A percentile compares a stretch with the other conserved stretches of the same genome.
Conservation (phyloP, 2,888 invertebrate species). For the Linnaemya tessellans region DNA sequence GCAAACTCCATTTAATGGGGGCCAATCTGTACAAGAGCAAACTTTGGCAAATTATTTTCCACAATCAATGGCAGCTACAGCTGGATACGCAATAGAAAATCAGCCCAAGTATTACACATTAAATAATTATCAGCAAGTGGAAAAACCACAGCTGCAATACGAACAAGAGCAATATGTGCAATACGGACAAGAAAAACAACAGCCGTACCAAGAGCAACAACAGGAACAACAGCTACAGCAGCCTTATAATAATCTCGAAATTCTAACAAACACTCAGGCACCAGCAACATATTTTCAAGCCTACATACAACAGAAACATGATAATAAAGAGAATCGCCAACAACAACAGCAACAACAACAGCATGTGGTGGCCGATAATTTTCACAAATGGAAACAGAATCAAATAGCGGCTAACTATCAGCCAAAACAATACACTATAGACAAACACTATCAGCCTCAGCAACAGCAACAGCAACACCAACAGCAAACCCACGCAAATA, state of each 20-base stretch:
- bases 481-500: slow-evolving; percentile 1
- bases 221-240: slow-evolving; percentile 27
- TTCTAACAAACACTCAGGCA: not conserved
- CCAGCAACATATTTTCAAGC: slow-evolving; percentile 50
- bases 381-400: slow-evolving; percentile 55
- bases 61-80: slow-evolving; percentile 52
- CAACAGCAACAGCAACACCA: slow-evolving; percentile 27
- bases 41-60: slow-evolving; percentile 68
- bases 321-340: slow-evolving; percentile 44
- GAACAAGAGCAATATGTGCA: slow-evolving; percentile 40
- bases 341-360: slow-evolving; percentile 18
- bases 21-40: slow-evolving; percentile 34
- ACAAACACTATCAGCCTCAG: slow-evolving; percentile 14
- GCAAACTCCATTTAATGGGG: slow-evolving; percentile 29
- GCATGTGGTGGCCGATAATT: slow-evolving; percentile 36
- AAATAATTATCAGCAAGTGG: slow-evolving; percentile 59
- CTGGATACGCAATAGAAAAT: slow-evolving; percentile 61
- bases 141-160: slow-evolving; percentile 41
- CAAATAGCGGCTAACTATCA: slow-evolving; percentile 51
- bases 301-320: slow-evolving; percentile 53
- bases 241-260: slow-evolving; percentile 17
- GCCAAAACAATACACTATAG: slow-evolving; percentile 44
- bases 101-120: slow-evolving; percentile 60
- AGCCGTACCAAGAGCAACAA: slow-evolving; percentile 35
- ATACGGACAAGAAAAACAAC: slow-evolving; percentile 37